Evolutionary conservation across 1,140 invertebrate species (phyloP).

Genomic region (Pogonus chalceus): DNA sequence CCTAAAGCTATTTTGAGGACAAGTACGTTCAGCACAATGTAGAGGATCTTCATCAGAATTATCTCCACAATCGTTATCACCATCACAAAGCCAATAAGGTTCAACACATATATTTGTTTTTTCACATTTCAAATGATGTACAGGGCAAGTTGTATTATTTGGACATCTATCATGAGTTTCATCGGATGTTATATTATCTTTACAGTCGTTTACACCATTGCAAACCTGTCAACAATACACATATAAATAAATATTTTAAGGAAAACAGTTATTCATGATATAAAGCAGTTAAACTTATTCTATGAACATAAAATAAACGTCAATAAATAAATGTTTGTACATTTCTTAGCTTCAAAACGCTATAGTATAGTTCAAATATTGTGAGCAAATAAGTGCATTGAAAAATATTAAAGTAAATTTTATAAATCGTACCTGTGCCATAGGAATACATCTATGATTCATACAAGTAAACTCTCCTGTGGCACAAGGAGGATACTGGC

Average conservation of each 20-base stretch:
- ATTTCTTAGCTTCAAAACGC: too few relatives aligned
- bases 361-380: too few relatives aligned
- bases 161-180: conserved; percentile 81
- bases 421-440: conserved; percentile 56
- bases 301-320: conserved; percentile 1
- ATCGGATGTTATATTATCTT: conserved; percentile 84
- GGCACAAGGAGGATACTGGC: conserved; percentile 79
- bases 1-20: conserved; percentile 82
- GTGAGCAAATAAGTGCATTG: too few relatives aligned
- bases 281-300: conserved; percentile 1
- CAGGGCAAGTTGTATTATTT: conserved; percentile 73
- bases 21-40: conserved; percentile 78
- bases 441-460: conserved; percentile 82
- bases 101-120: conserved; percentile 92
- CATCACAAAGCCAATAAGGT: conserved; percentile 89
- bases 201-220: conserved; percentile 90
- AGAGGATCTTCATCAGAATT: conserved; percentile 88
- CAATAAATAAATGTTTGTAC: too few relatives aligned
- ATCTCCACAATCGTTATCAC: conserved; percentile 91
- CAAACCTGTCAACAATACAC: conserved; percentile 69
- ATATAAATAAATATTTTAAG: conserved; percentile 8
- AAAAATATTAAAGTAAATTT: too few relatives aligned
- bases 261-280: conserved; percentile 4
- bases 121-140: conserved; percentile 81
- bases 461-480: conserved; percentile 89